These are phyloP conservation scores for Tylochromis polylepis DNA, from an alignment of 2,113 vertebrate species.

Conservation along the genomic window DNA sequence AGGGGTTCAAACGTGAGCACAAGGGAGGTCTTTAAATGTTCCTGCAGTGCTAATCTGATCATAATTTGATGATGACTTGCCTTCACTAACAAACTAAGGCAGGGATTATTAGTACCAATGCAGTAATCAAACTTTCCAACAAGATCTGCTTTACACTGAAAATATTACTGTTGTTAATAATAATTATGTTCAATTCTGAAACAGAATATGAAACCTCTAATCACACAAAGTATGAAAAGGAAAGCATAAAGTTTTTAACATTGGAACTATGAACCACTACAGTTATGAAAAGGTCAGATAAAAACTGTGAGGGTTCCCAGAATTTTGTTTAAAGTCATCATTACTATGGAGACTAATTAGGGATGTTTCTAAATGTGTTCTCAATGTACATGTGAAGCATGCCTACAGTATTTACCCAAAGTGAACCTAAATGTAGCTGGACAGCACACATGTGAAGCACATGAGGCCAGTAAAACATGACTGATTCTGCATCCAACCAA, in stretches of 20 bases:
- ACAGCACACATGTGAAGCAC: constrained; percentile 67
- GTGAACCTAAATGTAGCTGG: background rate
- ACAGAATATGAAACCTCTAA: background rate
- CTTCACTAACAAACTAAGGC: background rate
- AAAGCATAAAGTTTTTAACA: background rate
- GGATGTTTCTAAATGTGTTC: background rate
- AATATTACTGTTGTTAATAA: background rate
- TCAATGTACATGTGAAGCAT: background rate
- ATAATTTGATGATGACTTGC: background rate
- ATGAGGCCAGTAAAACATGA: constrained; percentile 66
- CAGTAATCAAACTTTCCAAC: background rate
- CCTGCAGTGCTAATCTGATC: background rate
- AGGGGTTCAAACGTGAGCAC: background rate
- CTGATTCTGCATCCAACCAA: constrained; percentile 44
- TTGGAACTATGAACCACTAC: background rate
- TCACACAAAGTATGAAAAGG: background rate
- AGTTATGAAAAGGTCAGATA: background rate
- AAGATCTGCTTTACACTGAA: background rate
- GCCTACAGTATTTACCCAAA: background rate
- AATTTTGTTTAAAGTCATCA: background rate
- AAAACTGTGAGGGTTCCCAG: background rate
- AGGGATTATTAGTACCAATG: background rate
- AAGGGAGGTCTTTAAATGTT: background rate
- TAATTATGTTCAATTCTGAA: background rate
- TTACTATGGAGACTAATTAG: background rate